Evolutionary conservation across 2,888 invertebrate species (phyloP).

Genomic region (Amblyjoppa fuscipennis): DNA sequence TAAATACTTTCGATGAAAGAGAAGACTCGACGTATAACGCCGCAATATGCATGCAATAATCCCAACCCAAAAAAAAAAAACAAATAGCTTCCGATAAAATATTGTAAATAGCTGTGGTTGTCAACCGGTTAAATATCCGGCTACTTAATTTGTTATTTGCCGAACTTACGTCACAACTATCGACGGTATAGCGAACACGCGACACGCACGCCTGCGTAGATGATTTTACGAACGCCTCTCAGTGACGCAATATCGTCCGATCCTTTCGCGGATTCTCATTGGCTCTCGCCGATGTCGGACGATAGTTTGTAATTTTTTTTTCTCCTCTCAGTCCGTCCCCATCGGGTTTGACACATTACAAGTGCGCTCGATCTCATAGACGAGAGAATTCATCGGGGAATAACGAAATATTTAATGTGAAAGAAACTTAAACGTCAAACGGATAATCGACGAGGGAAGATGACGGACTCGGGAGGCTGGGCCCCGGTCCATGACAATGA

Average conservation of each 20-base stretch:
- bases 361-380: constrained; percentile 71
- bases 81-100: too few relatives aligned
- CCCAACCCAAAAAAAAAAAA: too few relatives aligned
- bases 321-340: constrained; percentile 53
- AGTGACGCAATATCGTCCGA: constrained; percentile 89
- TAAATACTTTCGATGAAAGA: too few relatives aligned
- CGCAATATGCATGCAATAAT: too few relatives aligned
- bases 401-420: constrained; percentile 44
- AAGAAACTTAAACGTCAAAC: constrained; percentile 37
- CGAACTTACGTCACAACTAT: not conserved
- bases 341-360: constrained; percentile 75
- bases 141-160: not conserved
- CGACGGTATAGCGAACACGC: constrained; percentile 7
- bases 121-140: too few relatives aligned
- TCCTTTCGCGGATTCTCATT: constrained; percentile 86
- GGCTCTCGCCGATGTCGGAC: constrained; percentile 83
- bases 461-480: constrained; percentile 83
- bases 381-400: constrained; percentile 83
- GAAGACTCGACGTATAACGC: too few relatives aligned
- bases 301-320: constrained; percentile 80
- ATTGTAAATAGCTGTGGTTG: too few relatives aligned
- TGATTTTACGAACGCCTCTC: constrained; percentile 52
- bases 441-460: constrained; percentile 69
- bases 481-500: constrained; percentile 81
- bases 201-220: not conserved